phyloP scores from a whole-genome alignment of 2,797 vertebrate genomes.

The Morus bassanus region DNA sequence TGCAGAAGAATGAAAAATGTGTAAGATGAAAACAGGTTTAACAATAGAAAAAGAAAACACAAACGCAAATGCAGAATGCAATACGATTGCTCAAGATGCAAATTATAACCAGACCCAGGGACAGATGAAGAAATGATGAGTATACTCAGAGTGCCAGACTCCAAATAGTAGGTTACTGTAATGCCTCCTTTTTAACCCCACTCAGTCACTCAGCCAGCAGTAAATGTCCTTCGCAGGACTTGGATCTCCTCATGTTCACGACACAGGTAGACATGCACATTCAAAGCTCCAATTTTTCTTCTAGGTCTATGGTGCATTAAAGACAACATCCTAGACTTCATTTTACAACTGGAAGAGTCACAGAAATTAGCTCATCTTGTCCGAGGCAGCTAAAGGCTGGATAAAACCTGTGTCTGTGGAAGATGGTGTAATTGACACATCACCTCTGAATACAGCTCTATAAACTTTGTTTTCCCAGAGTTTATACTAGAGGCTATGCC shows the following conservation, averaged over 20 bases:
- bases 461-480: not conserved
- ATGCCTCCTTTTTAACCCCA: slow-evolving; percentile 43
- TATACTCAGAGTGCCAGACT: slow-evolving; percentile 7
- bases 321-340: not conserved
- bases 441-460: not conserved
- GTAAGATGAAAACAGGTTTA: slow-evolving; percentile 49
- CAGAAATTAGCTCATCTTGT: not conserved
- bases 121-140: slow-evolving; percentile 42
- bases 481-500: not conserved
- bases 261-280: not conserved
- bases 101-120: slow-evolving; percentile 40
- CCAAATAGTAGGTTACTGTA: slow-evolving; percentile 48
- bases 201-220: not conserved
- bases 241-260: not conserved
- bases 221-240: not conserved
- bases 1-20: slow-evolving; percentile 31
- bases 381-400: not conserved
- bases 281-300: not conserved
- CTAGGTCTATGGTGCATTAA: not conserved
- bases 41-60: slow-evolving; percentile 52
- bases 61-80: slow-evolving; percentile 6
- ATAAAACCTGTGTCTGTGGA: not conserved
- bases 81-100: slow-evolving; percentile 23
- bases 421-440: not conserved
- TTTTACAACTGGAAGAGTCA: not conserved